Evolutionary conservation across 2,113 vertebrate genomes (phyloP), one percentile per base, ranked within the genome.

Genomic region (Eleginops maclovinus): DNA sequence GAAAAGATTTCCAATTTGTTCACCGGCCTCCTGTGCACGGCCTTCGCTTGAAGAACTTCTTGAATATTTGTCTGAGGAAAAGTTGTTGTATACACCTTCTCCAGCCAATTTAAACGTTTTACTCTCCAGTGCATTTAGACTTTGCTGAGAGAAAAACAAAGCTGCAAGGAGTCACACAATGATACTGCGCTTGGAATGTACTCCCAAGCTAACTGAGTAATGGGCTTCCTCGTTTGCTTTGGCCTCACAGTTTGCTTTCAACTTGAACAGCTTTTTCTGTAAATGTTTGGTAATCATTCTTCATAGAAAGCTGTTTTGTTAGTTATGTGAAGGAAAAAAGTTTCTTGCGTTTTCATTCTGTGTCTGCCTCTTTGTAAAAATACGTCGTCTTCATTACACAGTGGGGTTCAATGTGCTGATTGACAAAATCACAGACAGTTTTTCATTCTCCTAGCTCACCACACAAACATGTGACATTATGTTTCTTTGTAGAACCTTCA

Each of bases 41-140:
- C 22, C 77, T 63, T 66, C 40, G 15, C 81, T 84, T 76, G 47
- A 59, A 66, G 58, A 90, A 67, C 82, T 58, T 74, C 78, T 31
- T 78, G 56, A 86, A 83, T 79, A 77, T 75, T 84, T 63, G 49
- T 80, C 44, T 69, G 60, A 81, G 68, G 75, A 68, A 72, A 76
- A 63, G 47, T 73, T 80, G 73, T 80, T 89, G 75, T 87, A 72
- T 77, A 82, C 24, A 8, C 61, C 60, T 88, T 80, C 75, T 87
- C 21, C 51, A 74, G 86, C 81, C 90, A 91, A 72, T 91, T 84
- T 82, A 88, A 94, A 91, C 87, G 81, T 72, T 77, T 83, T 56
- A 86, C 83, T 81, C 79, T 83, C 68, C 70, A 36, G 70, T 80
- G 65, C 73, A 80, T 90, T 87, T 86, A 75, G 83, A 76, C 46